phyloP scores from a whole-genome alignment of 2,797 vertebrate genomes.

The Pampus argenteus region DNA sequence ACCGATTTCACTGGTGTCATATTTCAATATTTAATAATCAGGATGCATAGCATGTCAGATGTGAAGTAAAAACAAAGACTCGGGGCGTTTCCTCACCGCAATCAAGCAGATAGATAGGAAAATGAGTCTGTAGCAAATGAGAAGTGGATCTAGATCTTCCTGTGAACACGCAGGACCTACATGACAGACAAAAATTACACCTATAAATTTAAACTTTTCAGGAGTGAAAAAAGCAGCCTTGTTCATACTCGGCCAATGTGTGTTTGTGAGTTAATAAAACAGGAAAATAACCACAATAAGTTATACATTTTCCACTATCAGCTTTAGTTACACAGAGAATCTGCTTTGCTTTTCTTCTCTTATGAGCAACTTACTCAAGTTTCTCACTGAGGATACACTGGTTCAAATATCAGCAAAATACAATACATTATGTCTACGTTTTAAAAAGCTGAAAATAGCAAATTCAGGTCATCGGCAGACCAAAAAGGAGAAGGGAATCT shows the following conservation, averaged over 20 bases:
- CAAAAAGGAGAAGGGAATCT: background rate
- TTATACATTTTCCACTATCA: background rate
- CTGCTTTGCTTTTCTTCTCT: background rate
- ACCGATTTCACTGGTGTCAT: constrained; percentile 34
- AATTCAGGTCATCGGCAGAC: background rate
- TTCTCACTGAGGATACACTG: background rate
- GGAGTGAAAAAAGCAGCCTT: background rate
- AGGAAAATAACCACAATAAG: background rate
- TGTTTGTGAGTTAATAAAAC: background rate
- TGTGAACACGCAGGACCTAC: background rate
- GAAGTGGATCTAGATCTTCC: background rate
- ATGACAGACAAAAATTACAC: background rate
- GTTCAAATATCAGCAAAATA: constrained; percentile 6
- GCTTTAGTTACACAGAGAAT: background rate
- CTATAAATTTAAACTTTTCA: background rate
- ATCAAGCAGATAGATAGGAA: constrained; percentile 23
- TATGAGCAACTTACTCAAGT: background rate
- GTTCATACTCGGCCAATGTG: background rate
- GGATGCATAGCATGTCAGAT: constrained; percentile 30
- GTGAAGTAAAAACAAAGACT: constrained; percentile 32
- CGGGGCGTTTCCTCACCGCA: constrained; percentile 39
- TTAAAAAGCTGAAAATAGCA: constrained; percentile 1
- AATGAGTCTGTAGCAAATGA: constrained; percentile 1
- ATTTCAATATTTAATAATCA: constrained; percentile 59
- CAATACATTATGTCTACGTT: background rate